These are phyloP conservation scores for Gnathonemus echidnorhynchus DNA, from an alignment of 2,113 vertebrate genomes.

Conservation along the genomic window DNA sequence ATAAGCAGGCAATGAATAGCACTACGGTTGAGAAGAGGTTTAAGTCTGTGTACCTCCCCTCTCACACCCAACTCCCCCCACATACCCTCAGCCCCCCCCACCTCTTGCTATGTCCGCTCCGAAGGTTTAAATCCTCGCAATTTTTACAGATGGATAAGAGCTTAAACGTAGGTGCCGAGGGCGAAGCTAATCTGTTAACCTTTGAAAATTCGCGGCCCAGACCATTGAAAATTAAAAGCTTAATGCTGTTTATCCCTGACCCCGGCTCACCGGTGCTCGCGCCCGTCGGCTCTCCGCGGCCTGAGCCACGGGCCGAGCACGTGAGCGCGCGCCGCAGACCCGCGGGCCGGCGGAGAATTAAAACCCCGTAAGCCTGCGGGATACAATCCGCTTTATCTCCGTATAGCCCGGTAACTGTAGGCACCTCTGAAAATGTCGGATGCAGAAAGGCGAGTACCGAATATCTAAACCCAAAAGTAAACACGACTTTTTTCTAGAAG, in stretches of 20 bases:
- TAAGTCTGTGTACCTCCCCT: conserved; percentile 37
- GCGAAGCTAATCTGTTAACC: conserved; percentile 29
- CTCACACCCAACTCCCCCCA: conserved; percentile 29
- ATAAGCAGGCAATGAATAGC: background rate
- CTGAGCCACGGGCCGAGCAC: background rate
- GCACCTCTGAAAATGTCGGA: background rate
- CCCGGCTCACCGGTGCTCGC: conserved; percentile 15
- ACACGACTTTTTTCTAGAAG: background rate
- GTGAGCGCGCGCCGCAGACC: background rate
- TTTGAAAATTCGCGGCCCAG: conserved; percentile 28
- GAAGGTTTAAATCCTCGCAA: conserved; percentile 15
- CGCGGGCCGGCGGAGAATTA: background rate
- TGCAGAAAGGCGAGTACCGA: background rate
- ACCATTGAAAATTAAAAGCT: conserved; percentile 31
- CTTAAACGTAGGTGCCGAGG: conserved; percentile 6
- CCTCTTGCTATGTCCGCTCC: conserved; percentile 9
- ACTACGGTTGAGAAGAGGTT: conserved; percentile 38
- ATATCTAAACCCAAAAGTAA: background rate
- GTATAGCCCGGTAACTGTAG: background rate
- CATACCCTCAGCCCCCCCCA: conserved; percentile 28
- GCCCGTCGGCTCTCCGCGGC: background rate
- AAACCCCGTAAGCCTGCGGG: background rate
- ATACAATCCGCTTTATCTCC: background rate
- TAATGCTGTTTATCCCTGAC: conserved; percentile 30
- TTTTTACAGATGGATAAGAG: conserved; percentile 22